Base-by-base conservation (phyloP, 37 sponge, comb jelly and placozoan genomes). In the Chondrilla cf. caribensis region DNA sequence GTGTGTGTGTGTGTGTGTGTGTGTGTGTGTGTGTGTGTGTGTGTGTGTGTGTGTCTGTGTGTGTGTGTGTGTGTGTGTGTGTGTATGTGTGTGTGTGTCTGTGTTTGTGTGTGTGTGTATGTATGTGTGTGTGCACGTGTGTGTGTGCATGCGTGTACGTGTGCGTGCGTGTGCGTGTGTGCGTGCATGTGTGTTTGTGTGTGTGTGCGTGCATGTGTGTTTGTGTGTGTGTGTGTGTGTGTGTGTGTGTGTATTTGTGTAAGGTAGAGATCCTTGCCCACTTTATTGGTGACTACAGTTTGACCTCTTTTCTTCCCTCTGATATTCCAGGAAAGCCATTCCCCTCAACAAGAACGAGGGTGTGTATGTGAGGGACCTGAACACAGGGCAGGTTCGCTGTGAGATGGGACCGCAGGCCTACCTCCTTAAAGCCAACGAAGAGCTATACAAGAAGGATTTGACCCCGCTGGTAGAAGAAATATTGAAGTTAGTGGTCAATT, bases 271-370 rank as follows among this genome's bases (percentile, higher is more conserved):
- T n/a, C n/a, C n/a, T n/a, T n/a, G n/a, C n/a, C n/a, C n/a, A n/a
- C n/a, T 29, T 28, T 19, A 62, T 62, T 62, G 29, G 15, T 29
- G 22, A n/a, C 15, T 29, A 6, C 22, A 7, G 22, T 62, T 62
- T 62, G 29, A n/a, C 17, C 17, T 19, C 17, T 28, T 19, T 28
- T 62, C 64, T 80, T 25, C 29, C 66, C 70, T 39, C 54, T 66
- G 58, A 71, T 32, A 15, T 72, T 37, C 3, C 82, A 90, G 95
- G 90, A 97, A 94, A 57, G 88, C 94, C 17, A 84, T 94, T 19
- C 92, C 95, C 1, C 79, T 97, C 70, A 90, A 91, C 79, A 82
- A 91, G 84, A 97, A 97, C 72, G 97, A 97, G 77, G 97, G 97
- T 22, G 82, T 97, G 36, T 97, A 97, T 54, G 88, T 97, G 5